These are phyloP conservation scores for Melinaea marsaeus DNA, from an alignment of 2,888 invertebrate genomes.

Conservation along the genomic window DNA sequence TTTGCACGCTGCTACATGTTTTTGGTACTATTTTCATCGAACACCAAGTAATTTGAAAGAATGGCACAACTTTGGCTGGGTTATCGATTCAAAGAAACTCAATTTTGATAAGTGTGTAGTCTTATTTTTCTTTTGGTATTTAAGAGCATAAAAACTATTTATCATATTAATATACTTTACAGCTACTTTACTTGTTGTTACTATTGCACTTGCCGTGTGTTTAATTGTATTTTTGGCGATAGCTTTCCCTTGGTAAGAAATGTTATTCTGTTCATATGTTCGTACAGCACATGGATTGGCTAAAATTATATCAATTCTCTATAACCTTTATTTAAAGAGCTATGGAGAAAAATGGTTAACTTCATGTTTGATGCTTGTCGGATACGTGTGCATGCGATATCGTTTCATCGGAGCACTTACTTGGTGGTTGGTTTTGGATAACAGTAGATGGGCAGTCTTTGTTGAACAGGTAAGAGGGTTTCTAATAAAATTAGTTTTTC, in stretches of 20 bases:
- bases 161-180: conserved; percentile 27
- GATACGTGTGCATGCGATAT: conserved; percentile 56
- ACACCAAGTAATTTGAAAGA: conserved; percentile 18
- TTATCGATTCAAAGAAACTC: conserved; percentile 46
- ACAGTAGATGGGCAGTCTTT: conserved; percentile 50
- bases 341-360: conserved; percentile 55
- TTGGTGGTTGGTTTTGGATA: conserved; percentile 57
- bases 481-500: background rate
- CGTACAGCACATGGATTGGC: background rate
- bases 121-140: background rate
- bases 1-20: conserved; percentile 53
- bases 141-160: background rate
- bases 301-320: background rate
- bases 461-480: conserved; percentile 51
- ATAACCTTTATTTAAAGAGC: conserved; percentile 37
- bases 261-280: background rate
- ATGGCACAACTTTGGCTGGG: conserved; percentile 47
- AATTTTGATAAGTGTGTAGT: conserved; percentile 48
- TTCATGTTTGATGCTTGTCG: conserved; percentile 51
- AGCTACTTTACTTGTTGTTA: conserved; percentile 64
- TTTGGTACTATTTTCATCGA: conserved; percentile 51
- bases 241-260: conserved; percentile 59
- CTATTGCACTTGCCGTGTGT: conserved; percentile 59
- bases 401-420: conserved; percentile 59
- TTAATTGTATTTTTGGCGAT: conserved; percentile 66